phyloP scores from a whole-genome alignment of 1,140 invertebrate genomes.

The Drosophila suzukii region DNA sequence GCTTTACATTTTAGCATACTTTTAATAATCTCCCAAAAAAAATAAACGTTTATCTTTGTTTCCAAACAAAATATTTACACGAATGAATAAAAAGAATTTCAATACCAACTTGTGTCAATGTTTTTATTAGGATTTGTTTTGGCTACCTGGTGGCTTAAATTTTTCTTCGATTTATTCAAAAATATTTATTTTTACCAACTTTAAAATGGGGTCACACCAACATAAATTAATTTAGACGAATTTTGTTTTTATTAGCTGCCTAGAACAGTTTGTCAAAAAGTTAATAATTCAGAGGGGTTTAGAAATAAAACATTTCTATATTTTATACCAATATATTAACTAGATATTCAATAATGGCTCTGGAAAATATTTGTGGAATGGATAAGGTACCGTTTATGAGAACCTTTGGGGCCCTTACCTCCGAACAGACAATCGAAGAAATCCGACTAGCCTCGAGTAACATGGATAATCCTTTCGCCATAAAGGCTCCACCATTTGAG shows the following conservation, averaged over 20 bases:
- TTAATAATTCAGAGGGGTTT: background rate
- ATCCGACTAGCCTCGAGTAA: constrained; percentile 83
- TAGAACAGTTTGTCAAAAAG: background rate
- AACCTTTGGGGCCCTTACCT: constrained; percentile 46
- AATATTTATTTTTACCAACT: background rate
- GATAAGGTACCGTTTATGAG: constrained; percentile 85
- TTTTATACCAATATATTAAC: background rate
- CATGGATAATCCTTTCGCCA: constrained; percentile 86
- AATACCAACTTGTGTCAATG: too few relatives aligned
- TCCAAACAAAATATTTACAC: background rate
- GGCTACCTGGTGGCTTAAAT: background rate
- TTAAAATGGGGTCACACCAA: too few relatives aligned
- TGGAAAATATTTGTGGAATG: constrained; percentile 87
- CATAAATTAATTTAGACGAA: too few relatives aligned
- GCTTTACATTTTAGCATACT: background rate
- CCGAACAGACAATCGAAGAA: constrained; percentile 54
- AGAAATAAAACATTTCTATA: background rate
- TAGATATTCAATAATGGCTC: constrained; percentile 85
- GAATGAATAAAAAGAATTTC: background rate
- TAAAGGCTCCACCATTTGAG: constrained; percentile 88
- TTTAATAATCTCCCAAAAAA: background rate
- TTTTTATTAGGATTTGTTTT: too few relatives aligned
- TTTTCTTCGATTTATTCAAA: background rate
- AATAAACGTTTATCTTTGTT: background rate
- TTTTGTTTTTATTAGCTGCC: too few relatives aligned